Conservation (phyloP, 2,888 invertebrate genomes). For the Latheticus oryzae region DNA sequence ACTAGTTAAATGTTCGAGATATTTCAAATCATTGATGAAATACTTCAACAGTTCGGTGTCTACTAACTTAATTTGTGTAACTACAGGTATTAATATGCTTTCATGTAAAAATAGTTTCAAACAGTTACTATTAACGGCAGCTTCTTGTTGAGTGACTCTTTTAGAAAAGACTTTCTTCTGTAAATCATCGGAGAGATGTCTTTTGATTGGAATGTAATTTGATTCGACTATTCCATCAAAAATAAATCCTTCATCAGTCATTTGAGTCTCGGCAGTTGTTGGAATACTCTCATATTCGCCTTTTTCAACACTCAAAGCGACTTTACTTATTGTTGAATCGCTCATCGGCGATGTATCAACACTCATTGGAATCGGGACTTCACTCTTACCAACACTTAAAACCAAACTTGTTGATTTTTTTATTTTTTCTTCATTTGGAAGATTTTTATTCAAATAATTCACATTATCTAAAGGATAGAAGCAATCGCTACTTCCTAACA, state of each 20-base stretch:
- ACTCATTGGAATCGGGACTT: constrained; percentile 59
- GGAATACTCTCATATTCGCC: constrained; percentile 49
- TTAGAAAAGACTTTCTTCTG: constrained; percentile 60
- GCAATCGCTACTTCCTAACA: constrained; percentile 57
- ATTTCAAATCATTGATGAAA: constrained; percentile 74
- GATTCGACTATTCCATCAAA: constrained; percentile 34
- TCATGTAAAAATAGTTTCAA: constrained; percentile 59
- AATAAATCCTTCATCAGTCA: constrained; percentile 65
- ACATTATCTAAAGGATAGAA: constrained; percentile 53
- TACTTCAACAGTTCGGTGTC: constrained; percentile 79
- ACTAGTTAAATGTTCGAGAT: constrained; percentile 78
- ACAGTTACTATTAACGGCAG: constrained; percentile 61
- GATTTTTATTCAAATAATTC: constrained; percentile 53
- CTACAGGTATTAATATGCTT: constrained; percentile 74
- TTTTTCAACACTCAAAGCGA: constrained; percentile 48
- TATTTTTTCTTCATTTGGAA: constrained; percentile 46
- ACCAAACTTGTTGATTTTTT: constrained; percentile 45
- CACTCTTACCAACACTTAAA: constrained; percentile 51
- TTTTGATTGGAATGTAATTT: constrained; percentile 19
- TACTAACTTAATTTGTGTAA: constrained; percentile 76
- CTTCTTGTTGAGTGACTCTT: constrained; percentile 59
- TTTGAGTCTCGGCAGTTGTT: constrained; percentile 64
- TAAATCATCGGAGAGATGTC: constrained; percentile 3
- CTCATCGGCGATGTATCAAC: constrained; percentile 62
- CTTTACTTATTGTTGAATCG: constrained; percentile 50